Percentiles rank a stretch among this genome's conserved stretches.
Conservation (phyloP, 2,888 invertebrate species). For the Hirtodrosophila confusa region DNA sequence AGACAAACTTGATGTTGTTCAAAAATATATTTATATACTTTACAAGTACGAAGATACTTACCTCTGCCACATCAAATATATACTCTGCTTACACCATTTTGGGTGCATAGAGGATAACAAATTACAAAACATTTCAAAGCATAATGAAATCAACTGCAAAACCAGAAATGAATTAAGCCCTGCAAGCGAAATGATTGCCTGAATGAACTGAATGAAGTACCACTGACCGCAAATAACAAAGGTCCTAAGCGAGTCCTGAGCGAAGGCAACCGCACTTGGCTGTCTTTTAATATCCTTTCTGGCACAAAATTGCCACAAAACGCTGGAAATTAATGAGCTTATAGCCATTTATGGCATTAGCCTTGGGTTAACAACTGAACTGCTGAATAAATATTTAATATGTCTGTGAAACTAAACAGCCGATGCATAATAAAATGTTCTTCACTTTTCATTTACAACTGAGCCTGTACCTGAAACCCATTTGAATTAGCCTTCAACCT, state of each 20-base stretch:
- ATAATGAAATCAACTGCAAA: conserved; percentile 40
- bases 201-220: conserved; percentile 23
- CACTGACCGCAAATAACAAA: conserved; percentile 28
- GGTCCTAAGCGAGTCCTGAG: neutral
- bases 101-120: neutral
- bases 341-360: conserved; percentile 6
- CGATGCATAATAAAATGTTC: too few species aligned
- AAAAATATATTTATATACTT: too few species aligned
- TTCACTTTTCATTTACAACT: too few species aligned
- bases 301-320: conserved; percentile 27
- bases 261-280: neutral
- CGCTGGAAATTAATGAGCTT: conserved; percentile 31
- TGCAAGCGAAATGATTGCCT: conserved; percentile 6
- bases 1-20: too few species aligned
- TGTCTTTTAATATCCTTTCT: conserved; percentile 10
- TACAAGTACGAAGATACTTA: too few species aligned
- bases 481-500: too few species aligned
- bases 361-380: conserved; percentile 1
- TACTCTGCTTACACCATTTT: neutral
- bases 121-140: conserved; percentile 12
- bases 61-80: too few species aligned
- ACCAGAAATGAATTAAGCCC: conserved; percentile 19
- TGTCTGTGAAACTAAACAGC: too few species aligned
- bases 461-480: too few species aligned
- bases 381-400: too few species aligned